These are phyloP conservation scores for Dunckerocampus dactyliophorus DNA, from an alignment of 2,113 vertebrate genomes.

Conservation along the genomic window DNA sequence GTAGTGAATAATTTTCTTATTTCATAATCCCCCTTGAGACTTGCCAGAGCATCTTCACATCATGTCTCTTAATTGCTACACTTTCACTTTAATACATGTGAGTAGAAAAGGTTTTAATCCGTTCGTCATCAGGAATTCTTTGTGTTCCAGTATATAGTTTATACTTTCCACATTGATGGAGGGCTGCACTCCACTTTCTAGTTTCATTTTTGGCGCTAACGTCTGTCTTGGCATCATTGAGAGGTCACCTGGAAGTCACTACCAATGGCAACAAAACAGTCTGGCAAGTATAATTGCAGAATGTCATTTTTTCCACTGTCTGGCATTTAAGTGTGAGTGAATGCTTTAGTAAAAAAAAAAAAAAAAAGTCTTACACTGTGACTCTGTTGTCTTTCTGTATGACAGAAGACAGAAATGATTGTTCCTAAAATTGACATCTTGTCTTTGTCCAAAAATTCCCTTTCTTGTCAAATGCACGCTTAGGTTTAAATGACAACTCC, in stretches of 20 bases:
- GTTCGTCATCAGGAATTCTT: not conserved
- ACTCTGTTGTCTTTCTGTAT: not conserved
- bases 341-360: not conserved
- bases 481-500: conserved; percentile 36
- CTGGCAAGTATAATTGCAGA: not conserved
- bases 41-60: no score
- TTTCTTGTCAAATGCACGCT: conserved; percentile 3
- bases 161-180: no score
- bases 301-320: not conserved
- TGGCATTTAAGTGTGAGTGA: not conserved
- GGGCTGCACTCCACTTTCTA: no score
- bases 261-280: not conserved
- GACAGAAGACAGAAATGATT: not conserved
- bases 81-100: no score
- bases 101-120: no score
- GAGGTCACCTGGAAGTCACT: not conserved
- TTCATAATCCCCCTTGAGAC: no score
- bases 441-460: not conserved
- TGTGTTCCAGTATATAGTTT: not conserved
- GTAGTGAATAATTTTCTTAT: no score
- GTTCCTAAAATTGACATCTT: not conserved
- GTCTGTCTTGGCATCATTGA: not conserved
- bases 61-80: no score
- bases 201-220: not conserved
- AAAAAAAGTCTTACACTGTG: not conserved